These are phyloP conservation scores for Bombus waltoni DNA, from an alignment of 1,140 invertebrate genomes.

Conservation along the genomic window DNA sequence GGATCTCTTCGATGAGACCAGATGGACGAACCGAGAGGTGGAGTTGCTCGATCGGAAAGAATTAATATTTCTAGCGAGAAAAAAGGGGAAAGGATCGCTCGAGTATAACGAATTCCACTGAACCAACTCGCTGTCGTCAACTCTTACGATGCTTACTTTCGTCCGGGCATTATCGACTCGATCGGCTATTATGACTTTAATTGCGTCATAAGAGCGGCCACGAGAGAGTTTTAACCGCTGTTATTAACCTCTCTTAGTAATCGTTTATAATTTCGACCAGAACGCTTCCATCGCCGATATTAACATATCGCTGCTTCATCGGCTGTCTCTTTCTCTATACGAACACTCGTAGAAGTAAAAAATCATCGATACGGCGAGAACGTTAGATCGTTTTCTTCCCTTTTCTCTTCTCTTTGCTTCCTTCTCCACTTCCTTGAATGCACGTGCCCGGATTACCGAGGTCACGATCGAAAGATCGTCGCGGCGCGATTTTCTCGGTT, in stretches of 20 bases:
- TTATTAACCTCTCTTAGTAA: conserved; percentile 48
- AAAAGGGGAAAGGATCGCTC: background rate
- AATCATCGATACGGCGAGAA: too few relatives aligned
- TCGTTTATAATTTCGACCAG: conserved; percentile 42
- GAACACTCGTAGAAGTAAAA: too few relatives aligned
- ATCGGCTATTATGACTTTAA: conserved; percentile 48
- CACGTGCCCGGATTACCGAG: too few relatives aligned
- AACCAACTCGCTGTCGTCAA: background rate
- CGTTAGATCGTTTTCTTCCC: background rate
- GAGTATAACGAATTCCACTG: background rate
- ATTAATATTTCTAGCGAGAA: conserved; percentile 57
- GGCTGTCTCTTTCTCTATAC: background rate
- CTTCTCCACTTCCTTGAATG: too few relatives aligned
- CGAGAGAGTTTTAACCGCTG: conserved; percentile 31
- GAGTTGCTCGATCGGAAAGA: background rate
- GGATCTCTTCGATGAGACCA: conserved; percentile 21
- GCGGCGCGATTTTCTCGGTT: too few relatives aligned
- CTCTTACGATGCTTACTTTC: background rate
- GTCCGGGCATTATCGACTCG: conserved; percentile 37
- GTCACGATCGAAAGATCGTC: too few relatives aligned
- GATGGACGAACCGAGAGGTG: conserved; percentile 23
- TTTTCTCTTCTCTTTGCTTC: background rate
- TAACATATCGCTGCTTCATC: conserved; percentile 12
- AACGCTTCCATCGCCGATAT: conserved; percentile 6
- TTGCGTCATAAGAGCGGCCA: conserved; percentile 4